Base-by-base conservation (phyloP, 2,888 invertebrate species). In the Malthinus seriepunctatus region DNA sequence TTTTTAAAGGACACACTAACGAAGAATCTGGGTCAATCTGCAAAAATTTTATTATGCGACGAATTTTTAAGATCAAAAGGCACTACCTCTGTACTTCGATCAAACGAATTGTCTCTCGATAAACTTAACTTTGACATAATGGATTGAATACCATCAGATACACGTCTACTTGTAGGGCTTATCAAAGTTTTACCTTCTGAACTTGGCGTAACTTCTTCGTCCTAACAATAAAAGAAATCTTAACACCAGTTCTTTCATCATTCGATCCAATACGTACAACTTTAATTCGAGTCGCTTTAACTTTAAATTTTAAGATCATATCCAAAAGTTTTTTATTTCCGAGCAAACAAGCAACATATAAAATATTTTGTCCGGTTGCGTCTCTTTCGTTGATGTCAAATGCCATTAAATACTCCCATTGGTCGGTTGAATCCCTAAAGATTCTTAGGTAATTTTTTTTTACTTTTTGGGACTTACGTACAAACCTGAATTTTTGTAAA, bases 351-450 rank as follows among this genome's bases (percentile, higher is more conserved):
- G 97, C 93, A 61, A 95, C 87, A 78, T 96, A 96, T 8, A 98
- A 81, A 51, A 95, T 89, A 62, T 90, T 96, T 79, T 96, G 95
- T 0, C 93, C 94, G 31, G 91, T 91, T 3, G 90, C 92, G 79
- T 95, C 95, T 66, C 89, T 86, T 42, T 90, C 88, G 79, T 98
- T 98, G 47, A 97, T 85, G 79, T 97, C 96, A 75, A 96, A 95
- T n/a, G 95, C 88, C 77, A 91, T 85, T 15, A 85, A 84, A 81
- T 93, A 97, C 75, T 93, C 91, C 84, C 88, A 91, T 53, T 88
- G 84, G 11, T 89, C 89, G 1, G 85, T 82, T 33, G 83, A 80
- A 73, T 93, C 92, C 54, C 88, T 87, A 78, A 56, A 77, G 59
- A 70, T 46, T 50, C 46, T n/a, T n/a, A 34, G 51, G 8, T 45